Conservation (phyloP, 2,888 invertebrate genomes). For the Cantharis flavilabris region DNA sequence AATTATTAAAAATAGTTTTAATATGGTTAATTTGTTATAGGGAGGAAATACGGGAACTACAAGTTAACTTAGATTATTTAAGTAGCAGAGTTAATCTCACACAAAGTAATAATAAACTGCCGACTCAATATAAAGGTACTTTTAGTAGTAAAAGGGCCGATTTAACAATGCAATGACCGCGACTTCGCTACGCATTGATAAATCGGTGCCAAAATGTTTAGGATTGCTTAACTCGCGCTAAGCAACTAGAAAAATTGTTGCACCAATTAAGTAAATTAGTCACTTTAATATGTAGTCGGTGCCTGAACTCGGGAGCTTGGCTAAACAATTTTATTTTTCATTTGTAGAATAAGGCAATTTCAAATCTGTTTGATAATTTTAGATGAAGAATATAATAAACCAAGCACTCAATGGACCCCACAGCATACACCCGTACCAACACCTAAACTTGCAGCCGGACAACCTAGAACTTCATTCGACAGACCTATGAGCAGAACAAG, state of each 20-base stretch:
- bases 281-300: too few species aligned
- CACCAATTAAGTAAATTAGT: background rate
- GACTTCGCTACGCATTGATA: background rate
- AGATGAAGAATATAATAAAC: slow-evolving; percentile 45
- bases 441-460: slow-evolving; percentile 26
- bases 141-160: background rate
- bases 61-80: slow-evolving; percentile 76
- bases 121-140: slow-evolving; percentile 46
- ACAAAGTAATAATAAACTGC: slow-evolving; percentile 36
- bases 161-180: background rate
- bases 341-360: background rate
- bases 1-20: slow-evolving; percentile 38
- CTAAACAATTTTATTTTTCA: background rate
- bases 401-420: slow-evolving; percentile 44
- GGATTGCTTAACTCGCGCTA: background rate
- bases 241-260: background rate
- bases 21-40: slow-evolving; percentile 58
- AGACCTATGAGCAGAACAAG: slow-evolving; percentile 39
- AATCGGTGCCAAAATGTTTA: background rate
- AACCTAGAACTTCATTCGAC: slow-evolving; percentile 33
- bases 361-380: background rate
- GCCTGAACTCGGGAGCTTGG: background rate
- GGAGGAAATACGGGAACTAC: slow-evolving; percentile 80
- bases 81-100: slow-evolving; percentile 54
- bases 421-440: slow-evolving; percentile 27